phyloP scores from a whole-genome alignment of 2,113 vertebrate species.

The Trichechus manatus region DNA sequence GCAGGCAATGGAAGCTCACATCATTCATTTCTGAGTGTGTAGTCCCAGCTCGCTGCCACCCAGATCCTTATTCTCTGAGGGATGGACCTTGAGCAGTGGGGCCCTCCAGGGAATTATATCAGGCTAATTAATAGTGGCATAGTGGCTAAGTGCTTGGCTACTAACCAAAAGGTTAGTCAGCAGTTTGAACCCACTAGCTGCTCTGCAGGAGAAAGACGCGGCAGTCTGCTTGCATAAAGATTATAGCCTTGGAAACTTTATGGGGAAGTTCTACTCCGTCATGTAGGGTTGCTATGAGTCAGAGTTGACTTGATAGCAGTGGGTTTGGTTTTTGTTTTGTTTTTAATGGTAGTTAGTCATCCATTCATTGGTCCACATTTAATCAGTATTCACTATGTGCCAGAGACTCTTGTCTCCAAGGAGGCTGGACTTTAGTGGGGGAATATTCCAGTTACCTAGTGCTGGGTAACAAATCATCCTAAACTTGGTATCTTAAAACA shows the following conservation, averaged over 20 bases:
- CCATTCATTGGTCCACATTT: accelerated
- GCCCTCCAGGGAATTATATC: not conserved
- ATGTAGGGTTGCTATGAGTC: too few relatives aligned
- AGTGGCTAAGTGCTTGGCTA: not conserved
- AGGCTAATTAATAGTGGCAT: not conserved
- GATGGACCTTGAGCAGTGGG: accelerated
- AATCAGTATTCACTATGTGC: accelerated
- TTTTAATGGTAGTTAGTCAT: accelerated
- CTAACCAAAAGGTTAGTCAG: not conserved
- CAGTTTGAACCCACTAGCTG: not conserved
- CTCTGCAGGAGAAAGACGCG: not conserved
- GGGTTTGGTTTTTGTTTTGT: too few relatives aligned
- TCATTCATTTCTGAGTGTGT: accelerated
- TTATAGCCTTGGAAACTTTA: too few relatives aligned
- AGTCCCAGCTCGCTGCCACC: accelerated
- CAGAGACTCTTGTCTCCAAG: not conserved
- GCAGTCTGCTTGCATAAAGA: too few relatives aligned
- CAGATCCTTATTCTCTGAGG: not conserved
- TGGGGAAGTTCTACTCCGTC: too few relatives aligned
- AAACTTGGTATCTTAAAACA: not conserved
- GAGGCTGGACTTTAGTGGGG: too few relatives aligned
- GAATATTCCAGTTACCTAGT: not conserved
- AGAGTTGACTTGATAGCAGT: too few relatives aligned
- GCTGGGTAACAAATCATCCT: not conserved
- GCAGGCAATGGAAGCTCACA: not conserved